A percentile compares a stretch with the other conserved stretches of the same genome.
Conservation (phyloP, 1,140 invertebrate species). For the Aphelenchoides besseyi region DNA sequence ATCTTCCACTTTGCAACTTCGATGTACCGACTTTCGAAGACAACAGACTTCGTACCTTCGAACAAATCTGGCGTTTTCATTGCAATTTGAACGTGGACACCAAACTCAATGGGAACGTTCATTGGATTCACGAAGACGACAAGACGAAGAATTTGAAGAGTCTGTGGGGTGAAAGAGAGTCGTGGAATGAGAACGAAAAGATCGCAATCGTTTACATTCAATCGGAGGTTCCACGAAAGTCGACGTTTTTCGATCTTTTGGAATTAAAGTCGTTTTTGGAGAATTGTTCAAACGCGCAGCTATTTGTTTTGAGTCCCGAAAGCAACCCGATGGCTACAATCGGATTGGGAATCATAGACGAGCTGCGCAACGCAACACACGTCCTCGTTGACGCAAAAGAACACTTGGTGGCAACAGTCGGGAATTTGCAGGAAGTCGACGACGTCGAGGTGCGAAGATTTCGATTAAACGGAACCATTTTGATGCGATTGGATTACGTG, state of each 20-base stretch:
- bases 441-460: background rate
- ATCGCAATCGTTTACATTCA: background rate
- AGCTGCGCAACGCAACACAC: background rate
- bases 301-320: background rate
- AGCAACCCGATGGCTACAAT: background rate
- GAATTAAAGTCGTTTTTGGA: background rate
- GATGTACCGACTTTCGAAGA: background rate
- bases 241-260: background rate
- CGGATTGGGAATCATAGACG: background rate
- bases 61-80: background rate
- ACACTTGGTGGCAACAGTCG: no score
- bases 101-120: no score
- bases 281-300: background rate
- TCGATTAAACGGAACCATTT: background rate
- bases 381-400: background rate
- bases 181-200: background rate
- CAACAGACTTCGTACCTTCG: background rate
- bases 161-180: no score
- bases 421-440: no score
- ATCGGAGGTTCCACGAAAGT: background rate
- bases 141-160: no score
- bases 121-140: no score
- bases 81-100: background rate
- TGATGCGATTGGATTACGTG: slow-evolving; percentile 3
- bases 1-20: background rate